Evolutionary conservation across 2,113 vertebrate genomes (phyloP), one percentile per base, ranked within the genome.

Genomic region (Chroicocephalus ridibundus): DNA sequence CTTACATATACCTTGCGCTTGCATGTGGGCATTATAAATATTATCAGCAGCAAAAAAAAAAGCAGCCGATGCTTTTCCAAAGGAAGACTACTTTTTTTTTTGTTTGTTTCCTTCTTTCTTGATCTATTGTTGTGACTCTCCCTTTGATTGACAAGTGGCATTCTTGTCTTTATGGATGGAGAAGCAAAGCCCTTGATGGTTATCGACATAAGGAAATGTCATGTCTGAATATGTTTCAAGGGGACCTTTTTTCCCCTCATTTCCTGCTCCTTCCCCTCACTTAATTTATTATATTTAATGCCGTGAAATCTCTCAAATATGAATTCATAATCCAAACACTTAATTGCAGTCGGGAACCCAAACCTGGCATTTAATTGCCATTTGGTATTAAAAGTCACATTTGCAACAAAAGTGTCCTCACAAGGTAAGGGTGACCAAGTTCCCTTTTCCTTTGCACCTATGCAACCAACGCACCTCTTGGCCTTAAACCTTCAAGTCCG

Each of bases 181-280:
- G 97, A 98, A 98, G 98, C 98, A 98, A 98, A 98, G 98, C 97
- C 97, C 98, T 91, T 98, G 99, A 99, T 99, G 98, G 98, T 99
- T 99, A 99, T 99, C 98, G 98, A 99, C 98, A 98, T 98, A 97
- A 97, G 98, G 98, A 99, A 99, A 99, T 99, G 99, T 99, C 99
- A 99, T 96, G 97, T 98, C 97, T 98, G 97, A 98, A 98, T 98
- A 96, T 89, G 93, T 97, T 98, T 97, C 94, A 72, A 84, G 58
- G 52, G 87, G 90, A 96, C 96, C 97, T 97, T 96, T 95, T 91
- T 46, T n/a, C 60, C 62, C 74, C 69, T 94, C 74, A 11, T 82
- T 97, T 97, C 82, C 91, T 80, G 42, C 88, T 94, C 93, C 88
- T 87, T 94, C 55, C 96, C 62, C 84, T 92, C 90, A 95, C 94